Evolutionary conservation across 1,140 invertebrate species (phyloP).

Genomic region (Drosophila punjabiensis): DNA sequence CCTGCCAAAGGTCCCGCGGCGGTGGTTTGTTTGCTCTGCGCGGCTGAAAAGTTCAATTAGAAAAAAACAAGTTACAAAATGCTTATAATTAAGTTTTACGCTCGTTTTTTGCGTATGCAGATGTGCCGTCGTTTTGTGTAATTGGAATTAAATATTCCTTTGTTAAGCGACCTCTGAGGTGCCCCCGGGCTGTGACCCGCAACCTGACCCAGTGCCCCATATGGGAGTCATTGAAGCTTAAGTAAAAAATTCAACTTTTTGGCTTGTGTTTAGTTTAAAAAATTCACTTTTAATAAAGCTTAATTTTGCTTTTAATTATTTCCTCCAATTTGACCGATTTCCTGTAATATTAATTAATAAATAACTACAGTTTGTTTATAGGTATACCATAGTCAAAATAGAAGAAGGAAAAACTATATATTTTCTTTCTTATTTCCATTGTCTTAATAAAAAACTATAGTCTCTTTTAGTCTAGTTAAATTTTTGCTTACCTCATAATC

Average conservation of each 20-base stretch:
- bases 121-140: slow-evolving; percentile 52
- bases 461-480: background rate
- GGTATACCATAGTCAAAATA: background rate
- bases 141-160: slow-evolving; percentile 78
- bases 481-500: too few species aligned
- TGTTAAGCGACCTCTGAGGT: slow-evolving; percentile 26
- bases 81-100: slow-evolving; percentile 73
- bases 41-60: slow-evolving; percentile 79
- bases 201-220: slow-evolving; percentile 58
- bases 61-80: slow-evolving; percentile 66
- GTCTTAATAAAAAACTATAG: background rate
- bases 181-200: slow-evolving; percentile 39
- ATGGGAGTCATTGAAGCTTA: background rate
- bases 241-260: background rate
- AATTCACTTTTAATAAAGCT: background rate
- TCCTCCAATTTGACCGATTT: background rate
- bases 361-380: background rate
- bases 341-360: background rate
- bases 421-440: background rate
- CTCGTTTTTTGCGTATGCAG: slow-evolving; percentile 56
- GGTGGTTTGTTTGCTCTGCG: slow-evolving; percentile 67
- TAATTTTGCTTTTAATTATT: background rate
- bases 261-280: background rate
- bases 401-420: background rate
- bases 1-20: slow-evolving; percentile 16